phyloP scores from a whole-genome alignment of 2,113 vertebrate species.

The Pachycephala philippinensis region DNA sequence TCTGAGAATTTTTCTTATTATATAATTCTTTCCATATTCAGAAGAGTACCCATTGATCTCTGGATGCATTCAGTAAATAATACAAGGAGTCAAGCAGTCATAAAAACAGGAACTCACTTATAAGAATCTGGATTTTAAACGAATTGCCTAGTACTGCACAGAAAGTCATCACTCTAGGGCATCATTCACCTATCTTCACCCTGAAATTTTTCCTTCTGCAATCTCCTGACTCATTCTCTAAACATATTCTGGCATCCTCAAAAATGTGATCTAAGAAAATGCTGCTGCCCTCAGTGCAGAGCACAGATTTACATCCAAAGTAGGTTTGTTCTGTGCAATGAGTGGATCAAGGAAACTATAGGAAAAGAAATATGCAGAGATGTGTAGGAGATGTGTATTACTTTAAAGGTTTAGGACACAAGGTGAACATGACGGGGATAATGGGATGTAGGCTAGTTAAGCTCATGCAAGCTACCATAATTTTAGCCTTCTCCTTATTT shows the following conservation, averaged over 20 bases:
- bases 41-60: not conserved
- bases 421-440: not conserved
- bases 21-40: conserved; percentile 3
- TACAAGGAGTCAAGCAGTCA: not conserved
- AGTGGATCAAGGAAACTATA: not conserved
- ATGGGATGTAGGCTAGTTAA: not conserved
- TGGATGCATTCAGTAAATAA: not conserved
- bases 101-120: not conserved
- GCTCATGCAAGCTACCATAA: not conserved
- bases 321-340: not conserved
- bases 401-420: not conserved
- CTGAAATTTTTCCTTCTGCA: not conserved
- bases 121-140: not conserved
- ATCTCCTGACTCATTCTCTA: conserved; percentile 12
- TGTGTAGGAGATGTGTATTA: not conserved
- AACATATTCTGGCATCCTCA: conserved; percentile 7
- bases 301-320: not conserved
- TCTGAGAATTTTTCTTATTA: not conserved
- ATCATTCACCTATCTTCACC: not conserved
- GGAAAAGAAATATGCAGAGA: not conserved
- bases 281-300: not conserved
- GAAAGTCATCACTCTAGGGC: not conserved
- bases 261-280: not conserved
- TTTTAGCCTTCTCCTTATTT: not conserved
- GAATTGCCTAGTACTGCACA: not conserved